Evolutionary conservation across 2,888 invertebrate genomes (phyloP).

Genomic region (Bombyx huttoni): DNA sequence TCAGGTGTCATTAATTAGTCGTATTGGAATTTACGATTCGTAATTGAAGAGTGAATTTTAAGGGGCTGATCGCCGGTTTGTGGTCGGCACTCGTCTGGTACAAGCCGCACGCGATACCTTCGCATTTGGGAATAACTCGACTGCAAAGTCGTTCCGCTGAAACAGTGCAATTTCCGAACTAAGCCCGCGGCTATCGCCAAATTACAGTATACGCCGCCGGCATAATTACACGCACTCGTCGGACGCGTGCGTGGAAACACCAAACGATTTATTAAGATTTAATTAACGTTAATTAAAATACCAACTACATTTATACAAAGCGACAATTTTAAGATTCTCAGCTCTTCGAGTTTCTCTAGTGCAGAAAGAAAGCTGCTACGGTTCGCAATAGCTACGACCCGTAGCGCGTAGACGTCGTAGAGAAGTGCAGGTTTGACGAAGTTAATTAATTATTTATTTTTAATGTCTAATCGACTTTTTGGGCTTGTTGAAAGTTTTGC

Average conservation of each 20-base stretch:
- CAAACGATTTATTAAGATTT: conserved; percentile 66
- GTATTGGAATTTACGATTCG: conserved; percentile 58
- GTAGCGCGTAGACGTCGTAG: conserved; percentile 21
- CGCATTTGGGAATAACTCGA: conserved; percentile 19
- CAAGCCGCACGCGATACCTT: conserved; percentile 43
- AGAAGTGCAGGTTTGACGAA: not conserved
- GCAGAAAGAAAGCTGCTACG: conserved; percentile 17
- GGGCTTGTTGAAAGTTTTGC: not conserved
- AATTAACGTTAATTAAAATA: conserved; percentile 63
- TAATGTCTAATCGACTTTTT: not conserved
- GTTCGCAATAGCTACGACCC: conserved; percentile 20
- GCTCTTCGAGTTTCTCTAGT: no score
- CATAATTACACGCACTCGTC: conserved; percentile 48
- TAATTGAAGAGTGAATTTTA: conserved; percentile 60
- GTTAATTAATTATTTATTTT: not conserved
- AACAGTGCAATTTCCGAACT: conserved; percentile 50
- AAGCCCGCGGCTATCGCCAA: conserved; percentile 51
- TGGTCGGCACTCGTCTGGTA: conserved; percentile 22
- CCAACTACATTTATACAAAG: not conserved
- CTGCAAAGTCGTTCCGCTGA: conserved; percentile 32
- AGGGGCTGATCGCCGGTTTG: conserved; percentile 26
- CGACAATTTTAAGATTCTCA: not conserved
- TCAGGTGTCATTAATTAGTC: conserved; percentile 39
- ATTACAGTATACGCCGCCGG: conserved; percentile 54
- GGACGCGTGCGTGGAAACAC: conserved; percentile 52